Conservation (phyloP, 1,140 invertebrate genomes). For the Coboldia fuscipes region DNA sequence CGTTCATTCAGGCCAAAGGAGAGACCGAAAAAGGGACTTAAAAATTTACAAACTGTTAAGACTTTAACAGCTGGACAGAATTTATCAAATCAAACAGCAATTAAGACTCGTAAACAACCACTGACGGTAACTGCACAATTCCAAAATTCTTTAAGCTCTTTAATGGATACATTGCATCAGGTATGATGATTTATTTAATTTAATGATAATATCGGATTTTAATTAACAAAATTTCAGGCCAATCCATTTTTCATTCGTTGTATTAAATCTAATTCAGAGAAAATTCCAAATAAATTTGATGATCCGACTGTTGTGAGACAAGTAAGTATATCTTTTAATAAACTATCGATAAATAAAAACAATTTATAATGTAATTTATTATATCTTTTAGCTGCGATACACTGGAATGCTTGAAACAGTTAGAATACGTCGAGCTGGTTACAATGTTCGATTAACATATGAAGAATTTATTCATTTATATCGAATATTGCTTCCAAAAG, state of each 20-base stretch:
- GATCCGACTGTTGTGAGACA: conserved; percentile 85
- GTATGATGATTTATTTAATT: neutral
- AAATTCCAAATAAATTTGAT: conserved; percentile 80
- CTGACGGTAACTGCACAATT: conserved; percentile 88
- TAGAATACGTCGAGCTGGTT: conserved; percentile 82
- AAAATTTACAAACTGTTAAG: conserved; percentile 78
- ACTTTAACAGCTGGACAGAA: conserved; percentile 35
- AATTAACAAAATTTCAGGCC: conserved; percentile 23
- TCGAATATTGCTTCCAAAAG: conserved; percentile 75
- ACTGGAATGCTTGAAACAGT: conserved; percentile 96
- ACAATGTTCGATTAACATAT: conserved; percentile 80
- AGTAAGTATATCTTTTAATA: conserved; percentile 7
- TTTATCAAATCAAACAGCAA: conserved; percentile 18
- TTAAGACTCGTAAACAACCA: conserved; percentile 61
- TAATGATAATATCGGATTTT: neutral
- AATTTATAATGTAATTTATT: neutral
- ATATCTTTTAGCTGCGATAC: conserved; percentile 39
- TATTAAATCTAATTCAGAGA: conserved; percentile 87
- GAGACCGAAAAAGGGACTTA: conserved; percentile 55
- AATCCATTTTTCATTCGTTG: conserved; percentile 95
- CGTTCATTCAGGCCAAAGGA: conserved; percentile 69
- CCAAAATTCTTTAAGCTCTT: conserved; percentile 68
- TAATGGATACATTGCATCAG: conserved; percentile 86
- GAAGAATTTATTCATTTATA: conserved; percentile 87
- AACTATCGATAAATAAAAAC: neutral